A percentile compares a stretch with the other conserved stretches of the same genome.
phyloP scores from a whole-genome alignment of 2,113 vertebrate genomes.

The Puffinus mauretanicus region DNA sequence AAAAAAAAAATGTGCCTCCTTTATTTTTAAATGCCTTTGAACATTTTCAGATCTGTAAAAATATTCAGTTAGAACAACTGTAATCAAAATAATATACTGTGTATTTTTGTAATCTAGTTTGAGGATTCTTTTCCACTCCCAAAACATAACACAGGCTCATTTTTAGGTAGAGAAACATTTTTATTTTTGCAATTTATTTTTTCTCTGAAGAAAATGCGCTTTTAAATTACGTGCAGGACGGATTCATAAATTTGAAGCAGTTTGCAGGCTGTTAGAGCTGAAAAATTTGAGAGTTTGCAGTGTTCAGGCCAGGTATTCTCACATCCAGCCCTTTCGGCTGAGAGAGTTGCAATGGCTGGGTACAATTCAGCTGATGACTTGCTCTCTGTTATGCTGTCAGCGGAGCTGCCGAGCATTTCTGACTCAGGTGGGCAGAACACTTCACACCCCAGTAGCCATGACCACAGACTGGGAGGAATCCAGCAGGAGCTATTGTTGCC shows the following conservation, averaged over 20 bases:
- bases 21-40: neutral
- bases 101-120: neutral
- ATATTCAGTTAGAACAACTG: neutral
- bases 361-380: neutral
- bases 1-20: neutral
- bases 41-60: neutral
- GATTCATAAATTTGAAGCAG: neutral
- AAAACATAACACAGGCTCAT: neutral
- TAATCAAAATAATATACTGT: neutral
- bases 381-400: neutral
- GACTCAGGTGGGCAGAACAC: slow-evolving; percentile 28
- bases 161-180: neutral
- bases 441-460: neutral
- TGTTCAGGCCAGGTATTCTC: accelerated
- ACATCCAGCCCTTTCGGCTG: neutral
- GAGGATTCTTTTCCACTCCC: neutral
- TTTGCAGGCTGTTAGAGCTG: neutral
- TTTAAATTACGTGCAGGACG: neutral
- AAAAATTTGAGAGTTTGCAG: neutral
- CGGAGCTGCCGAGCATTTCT: neutral
- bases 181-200: neutral
- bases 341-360: neutral
- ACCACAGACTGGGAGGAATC: slow-evolving; percentile 18
- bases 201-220: neutral
- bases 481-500: neutral